phyloP scores from a whole-genome alignment of 2,797 vertebrate species.

The Thunnus albacares region DNA sequence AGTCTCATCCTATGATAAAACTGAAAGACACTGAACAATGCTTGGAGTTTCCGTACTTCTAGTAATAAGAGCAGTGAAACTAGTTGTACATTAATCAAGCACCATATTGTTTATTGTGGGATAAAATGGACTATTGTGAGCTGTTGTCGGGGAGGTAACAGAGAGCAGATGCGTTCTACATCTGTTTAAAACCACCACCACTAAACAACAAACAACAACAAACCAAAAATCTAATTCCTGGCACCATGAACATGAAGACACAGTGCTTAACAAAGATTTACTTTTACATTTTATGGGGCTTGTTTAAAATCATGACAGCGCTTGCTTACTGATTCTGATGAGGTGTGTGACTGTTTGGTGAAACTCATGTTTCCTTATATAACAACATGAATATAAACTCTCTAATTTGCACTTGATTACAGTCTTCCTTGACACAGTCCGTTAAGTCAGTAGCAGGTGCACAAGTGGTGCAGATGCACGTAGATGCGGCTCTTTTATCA shows the following conservation, averaged over 20 bases:
- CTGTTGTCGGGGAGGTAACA: not conserved
- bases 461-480: slow-evolving; percentile 3
- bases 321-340: not conserved
- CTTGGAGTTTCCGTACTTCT: slow-evolving; percentile 10
- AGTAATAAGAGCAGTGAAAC: not conserved
- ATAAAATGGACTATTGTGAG: too few species aligned
- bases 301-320: not conserved
- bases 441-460: slow-evolving; percentile 42
- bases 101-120: too few species aligned
- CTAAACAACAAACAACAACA: slow-evolving; percentile 20
- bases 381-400: not conserved
- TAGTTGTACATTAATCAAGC: not conserved
- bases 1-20: not conserved
- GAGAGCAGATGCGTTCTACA: not conserved
- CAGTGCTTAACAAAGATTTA: fast-evolving
- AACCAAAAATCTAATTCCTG: not conserved
- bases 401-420: not conserved
- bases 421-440: slow-evolving; percentile 1
- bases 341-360: not conserved
- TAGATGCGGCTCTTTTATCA: slow-evolving; percentile 24
- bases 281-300: not conserved
- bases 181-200: not conserved
- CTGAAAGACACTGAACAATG: not conserved
- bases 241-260: not conserved
- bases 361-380: not conserved